phyloP scores from a whole-genome alignment of 1,140 invertebrate genomes.

The Trinorchestia longiramus region DNA sequence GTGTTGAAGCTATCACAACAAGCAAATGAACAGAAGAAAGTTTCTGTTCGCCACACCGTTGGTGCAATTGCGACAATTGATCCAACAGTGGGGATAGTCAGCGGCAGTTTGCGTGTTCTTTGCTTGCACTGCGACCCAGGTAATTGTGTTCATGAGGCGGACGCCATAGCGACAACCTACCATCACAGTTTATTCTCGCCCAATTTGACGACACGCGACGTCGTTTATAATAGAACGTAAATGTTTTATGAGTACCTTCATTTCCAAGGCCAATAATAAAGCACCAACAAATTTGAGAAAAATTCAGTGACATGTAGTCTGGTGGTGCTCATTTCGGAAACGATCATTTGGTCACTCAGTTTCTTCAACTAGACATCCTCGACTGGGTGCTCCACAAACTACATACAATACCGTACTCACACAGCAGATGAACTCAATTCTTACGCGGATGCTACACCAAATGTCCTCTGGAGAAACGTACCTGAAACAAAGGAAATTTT shows the following conservation, averaged over 20 bases:
- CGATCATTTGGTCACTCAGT: too few relatives aligned
- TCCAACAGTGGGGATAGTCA: not conserved
- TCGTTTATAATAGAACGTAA: not conserved
- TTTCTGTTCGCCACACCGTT: not conserved
- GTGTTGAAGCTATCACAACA: not conserved
- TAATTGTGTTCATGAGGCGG: not conserved
- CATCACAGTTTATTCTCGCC: not conserved
- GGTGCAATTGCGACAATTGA: conserved; percentile 16
- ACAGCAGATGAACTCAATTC: not conserved
- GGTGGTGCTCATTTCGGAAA: not conserved
- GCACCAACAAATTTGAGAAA: not conserved
- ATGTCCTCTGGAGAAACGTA: not conserved
- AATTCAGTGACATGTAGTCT: not conserved
- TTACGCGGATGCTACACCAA: not conserved
- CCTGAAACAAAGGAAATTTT: not conserved
- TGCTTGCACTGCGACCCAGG: not conserved
- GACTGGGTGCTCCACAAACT: not conserved
- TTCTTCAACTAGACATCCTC: not conserved
- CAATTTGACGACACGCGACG: not conserved
- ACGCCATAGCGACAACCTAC: not conserved
- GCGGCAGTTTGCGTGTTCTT: not conserved
- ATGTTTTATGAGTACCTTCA: not conserved
- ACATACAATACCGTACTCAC: not conserved
- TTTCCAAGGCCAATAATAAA: not conserved
- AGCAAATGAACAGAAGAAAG: conserved; percentile 8